Evolutionary conservation across 2,888 invertebrate species (phyloP).

Genomic region (Drosophila anomalipes): DNA sequence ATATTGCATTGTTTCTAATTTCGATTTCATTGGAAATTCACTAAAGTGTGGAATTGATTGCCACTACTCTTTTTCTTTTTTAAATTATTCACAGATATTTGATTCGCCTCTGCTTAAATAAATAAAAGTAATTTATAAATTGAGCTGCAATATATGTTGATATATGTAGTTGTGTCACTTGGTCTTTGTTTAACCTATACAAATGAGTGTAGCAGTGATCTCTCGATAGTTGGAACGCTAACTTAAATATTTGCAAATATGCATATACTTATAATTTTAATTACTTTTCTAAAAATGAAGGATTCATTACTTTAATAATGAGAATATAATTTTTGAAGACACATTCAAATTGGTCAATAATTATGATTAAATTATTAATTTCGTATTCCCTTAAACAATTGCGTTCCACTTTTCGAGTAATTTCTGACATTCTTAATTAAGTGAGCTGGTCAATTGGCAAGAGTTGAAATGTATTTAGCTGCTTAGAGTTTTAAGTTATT

Average conservation of each 20-base stretch:
- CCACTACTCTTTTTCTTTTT: not conserved
- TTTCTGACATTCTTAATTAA: not conserved
- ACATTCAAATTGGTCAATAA: not conserved
- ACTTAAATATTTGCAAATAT: not conserved
- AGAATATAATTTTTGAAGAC: not conserved
- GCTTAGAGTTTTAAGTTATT: slow-evolving; percentile 13
- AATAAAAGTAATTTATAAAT: not conserved
- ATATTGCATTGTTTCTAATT: slow-evolving; percentile 11
- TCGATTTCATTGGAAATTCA: slow-evolving; percentile 5
- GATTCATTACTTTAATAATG: not conserved
- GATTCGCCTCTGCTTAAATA: not conserved
- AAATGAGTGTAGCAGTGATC: not conserved
- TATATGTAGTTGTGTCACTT: slow-evolving; percentile 5
- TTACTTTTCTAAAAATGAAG: not conserved
- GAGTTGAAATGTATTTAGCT: not conserved
- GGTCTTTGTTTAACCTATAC: slow-evolving; percentile 9
- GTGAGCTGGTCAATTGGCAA: not conserved
- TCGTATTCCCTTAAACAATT: not conserved
- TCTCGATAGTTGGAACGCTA: not conserved
- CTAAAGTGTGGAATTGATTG: slow-evolving; percentile 15
- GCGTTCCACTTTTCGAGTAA: not conserved
- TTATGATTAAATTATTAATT: not conserved
- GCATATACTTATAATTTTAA: not conserved
- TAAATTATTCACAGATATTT: not conserved
- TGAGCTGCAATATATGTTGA: not conserved